Evolutionary conservation across 2,797 vertebrate genomes (phyloP).

Genomic region (Smutsia temminckii): DNA sequence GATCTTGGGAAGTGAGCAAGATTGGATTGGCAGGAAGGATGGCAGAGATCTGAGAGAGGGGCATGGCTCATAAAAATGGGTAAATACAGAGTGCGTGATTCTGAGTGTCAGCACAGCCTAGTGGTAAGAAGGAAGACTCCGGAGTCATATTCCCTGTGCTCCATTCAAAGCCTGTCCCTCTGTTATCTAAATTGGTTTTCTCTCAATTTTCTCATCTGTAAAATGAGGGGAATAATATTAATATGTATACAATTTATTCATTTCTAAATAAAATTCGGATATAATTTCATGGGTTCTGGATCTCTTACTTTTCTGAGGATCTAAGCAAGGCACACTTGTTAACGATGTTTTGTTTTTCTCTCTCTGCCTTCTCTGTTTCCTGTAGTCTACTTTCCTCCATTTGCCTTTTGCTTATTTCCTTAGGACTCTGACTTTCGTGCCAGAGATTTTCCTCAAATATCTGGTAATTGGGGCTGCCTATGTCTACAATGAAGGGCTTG

Average conservation of each 20-base stretch:
- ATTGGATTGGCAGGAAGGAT: not conserved
- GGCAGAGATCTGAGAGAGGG: not conserved
- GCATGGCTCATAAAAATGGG: fast-evolving
- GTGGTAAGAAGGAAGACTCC: not conserved
- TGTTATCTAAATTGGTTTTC: not conserved
- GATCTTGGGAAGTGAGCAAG: not conserved
- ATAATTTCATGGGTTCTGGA: not conserved
- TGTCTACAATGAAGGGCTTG: conserved; percentile 6
- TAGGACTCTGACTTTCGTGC: not conserved
- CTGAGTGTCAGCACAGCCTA: not conserved
- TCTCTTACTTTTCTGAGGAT: not conserved
- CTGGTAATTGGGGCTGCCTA: not conserved
- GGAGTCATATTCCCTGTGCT: not conserved
- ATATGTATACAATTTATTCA: no score
- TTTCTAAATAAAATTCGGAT: not conserved
- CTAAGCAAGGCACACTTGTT: not conserved
- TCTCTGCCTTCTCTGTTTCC: not conserved
- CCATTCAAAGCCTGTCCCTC: not conserved
- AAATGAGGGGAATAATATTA: not conserved
- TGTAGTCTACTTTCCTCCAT: not conserved
- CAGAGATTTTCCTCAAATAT: not conserved
- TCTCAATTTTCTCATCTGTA: not conserved
- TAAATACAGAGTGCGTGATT: not conserved
- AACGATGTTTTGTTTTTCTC: not conserved
- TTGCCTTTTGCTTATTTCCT: not conserved